These are phyloP conservation scores for Agrochola litura DNA, from an alignment of 2,888 invertebrate species.

Conservation along the genomic window DNA sequence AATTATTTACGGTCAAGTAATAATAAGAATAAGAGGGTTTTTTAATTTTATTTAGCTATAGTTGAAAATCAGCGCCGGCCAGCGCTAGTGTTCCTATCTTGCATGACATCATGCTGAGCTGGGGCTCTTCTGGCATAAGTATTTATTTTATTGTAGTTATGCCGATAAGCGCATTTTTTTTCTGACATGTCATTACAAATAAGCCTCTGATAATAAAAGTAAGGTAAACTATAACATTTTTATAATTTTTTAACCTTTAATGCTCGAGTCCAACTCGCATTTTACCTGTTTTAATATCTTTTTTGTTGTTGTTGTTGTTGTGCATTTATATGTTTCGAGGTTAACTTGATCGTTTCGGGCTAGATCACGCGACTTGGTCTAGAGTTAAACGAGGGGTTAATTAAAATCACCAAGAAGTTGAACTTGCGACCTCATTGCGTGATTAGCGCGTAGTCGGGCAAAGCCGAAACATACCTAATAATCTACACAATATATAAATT, in stretches of 20 bases:
- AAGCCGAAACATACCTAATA: background rate
- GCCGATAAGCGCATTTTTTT: background rate
- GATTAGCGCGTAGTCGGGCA: slow-evolving; percentile 16
- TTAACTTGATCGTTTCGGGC: slow-evolving; percentile 9
- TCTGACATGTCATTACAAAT: background rate
- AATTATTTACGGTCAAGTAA: no score
- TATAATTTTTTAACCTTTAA: no score
- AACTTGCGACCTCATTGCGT: slow-evolving; percentile 10
- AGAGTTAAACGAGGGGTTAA: slow-evolving; percentile 33
- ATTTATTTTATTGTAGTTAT: background rate
- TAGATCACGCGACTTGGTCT: slow-evolving; percentile 32
- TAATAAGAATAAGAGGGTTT: no score
- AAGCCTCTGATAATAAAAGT: background rate
- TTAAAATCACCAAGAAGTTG: slow-evolving; percentile 44
- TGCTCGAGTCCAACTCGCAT: background rate
- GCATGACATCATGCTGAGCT: no score
- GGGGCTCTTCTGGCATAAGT: no score
- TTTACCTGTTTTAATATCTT: background rate
- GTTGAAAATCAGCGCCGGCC: no score
- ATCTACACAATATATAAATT: background rate
- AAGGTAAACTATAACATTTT: background rate
- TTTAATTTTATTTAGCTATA: no score
- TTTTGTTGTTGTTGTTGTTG: background rate
- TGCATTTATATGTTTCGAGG: background rate
- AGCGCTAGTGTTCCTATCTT: no score